These are phyloP conservation scores for Zoanthus solanderi DNA, from an alignment of 92 coral and sea anemone genomes.

Conservation along the genomic window DNA sequence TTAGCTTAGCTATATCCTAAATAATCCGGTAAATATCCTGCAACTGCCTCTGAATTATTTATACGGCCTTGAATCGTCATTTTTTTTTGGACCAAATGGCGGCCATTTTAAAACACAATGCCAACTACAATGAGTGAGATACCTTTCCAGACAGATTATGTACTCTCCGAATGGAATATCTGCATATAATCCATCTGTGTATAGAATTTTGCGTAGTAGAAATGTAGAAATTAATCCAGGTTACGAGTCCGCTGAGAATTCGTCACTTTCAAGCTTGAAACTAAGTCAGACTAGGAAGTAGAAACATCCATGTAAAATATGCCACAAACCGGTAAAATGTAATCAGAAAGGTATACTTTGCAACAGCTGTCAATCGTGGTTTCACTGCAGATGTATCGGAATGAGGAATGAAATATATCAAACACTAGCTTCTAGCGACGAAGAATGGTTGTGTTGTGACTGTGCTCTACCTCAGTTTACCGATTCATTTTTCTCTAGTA, in stretches of 20 bases:
- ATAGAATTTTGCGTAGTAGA: slow-evolving; percentile 23
- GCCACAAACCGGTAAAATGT: slow-evolving; percentile 39
- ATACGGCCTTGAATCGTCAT: slow-evolving; percentile 28
- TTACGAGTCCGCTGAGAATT: slow-evolving; percentile 34
- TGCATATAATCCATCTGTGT: slow-evolving; percentile 34
- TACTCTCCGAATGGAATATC: slow-evolving; percentile 42
- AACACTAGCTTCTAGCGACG: slow-evolving; percentile 31
- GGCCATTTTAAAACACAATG: slow-evolving; percentile 37
- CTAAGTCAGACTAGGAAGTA: slow-evolving; percentile 33
- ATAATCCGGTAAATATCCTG: background rate
- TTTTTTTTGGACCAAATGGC: slow-evolving; percentile 40
- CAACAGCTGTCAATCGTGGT: background rate
- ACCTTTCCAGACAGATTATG: slow-evolving; percentile 17
- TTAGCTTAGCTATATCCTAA: background rate
- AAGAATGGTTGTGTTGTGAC: slow-evolving; percentile 21
- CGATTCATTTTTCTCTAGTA: background rate
- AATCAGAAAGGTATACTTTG: slow-evolving; percentile 20
- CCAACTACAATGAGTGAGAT: slow-evolving; percentile 36
- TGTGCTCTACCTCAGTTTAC: background rate
- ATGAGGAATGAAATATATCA: too few species aligned
- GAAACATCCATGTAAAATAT: slow-evolving; percentile 30
- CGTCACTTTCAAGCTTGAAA: slow-evolving; percentile 31
- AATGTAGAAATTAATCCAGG: slow-evolving; percentile 43
- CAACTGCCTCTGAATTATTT: background rate
- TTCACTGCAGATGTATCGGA: too few species aligned